Percentiles rank a stretch among this genome's conserved stretches.
Evolutionary conservation across 2,113 vertebrate genomes (phyloP).

Genomic region (Pseudorectes ferrugineus): DNA sequence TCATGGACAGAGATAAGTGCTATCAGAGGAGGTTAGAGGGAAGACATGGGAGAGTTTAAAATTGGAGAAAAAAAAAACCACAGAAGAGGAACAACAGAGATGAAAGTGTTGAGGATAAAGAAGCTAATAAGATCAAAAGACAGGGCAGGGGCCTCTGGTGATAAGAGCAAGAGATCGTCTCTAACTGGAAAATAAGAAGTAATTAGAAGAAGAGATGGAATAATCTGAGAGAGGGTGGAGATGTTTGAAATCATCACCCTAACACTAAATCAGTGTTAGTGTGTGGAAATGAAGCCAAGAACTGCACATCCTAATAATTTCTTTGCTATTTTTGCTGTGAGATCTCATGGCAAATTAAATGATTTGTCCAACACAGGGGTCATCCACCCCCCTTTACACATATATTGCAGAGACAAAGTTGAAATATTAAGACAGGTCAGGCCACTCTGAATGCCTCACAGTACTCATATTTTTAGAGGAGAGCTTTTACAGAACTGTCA

Average conservation of each 20-base stretch:
- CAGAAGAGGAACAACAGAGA: neutral
- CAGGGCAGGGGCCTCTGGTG: neutral
- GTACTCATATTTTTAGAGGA: neutral
- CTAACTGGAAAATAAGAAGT: neutral
- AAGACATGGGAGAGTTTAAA: neutral
- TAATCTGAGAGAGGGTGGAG: neutral
- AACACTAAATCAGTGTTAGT: neutral
- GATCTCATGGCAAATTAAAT: neutral
- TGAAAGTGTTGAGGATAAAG: neutral
- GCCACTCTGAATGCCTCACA: neutral
- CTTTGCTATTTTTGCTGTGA: neutral
- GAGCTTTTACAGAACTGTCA: neutral
- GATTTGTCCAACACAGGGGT: neutral
- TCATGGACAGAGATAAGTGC: neutral
- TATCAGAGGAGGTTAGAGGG: neutral
- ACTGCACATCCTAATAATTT: neutral
- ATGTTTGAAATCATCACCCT: neutral
- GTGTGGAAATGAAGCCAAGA: neutral
- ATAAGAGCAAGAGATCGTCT: neutral
- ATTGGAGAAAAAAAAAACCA: neutral
- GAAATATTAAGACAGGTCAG: neutral
- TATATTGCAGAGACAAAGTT: neutral
- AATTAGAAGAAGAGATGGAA: neutral
- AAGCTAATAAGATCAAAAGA: neutral
- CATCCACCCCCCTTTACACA: neutral